Percentiles rank a stretch among this genome's conserved stretches.
Evolutionary conservation across 2,888 invertebrate genomes (phyloP).

Genomic region (Saturnia pavonia): DNA sequence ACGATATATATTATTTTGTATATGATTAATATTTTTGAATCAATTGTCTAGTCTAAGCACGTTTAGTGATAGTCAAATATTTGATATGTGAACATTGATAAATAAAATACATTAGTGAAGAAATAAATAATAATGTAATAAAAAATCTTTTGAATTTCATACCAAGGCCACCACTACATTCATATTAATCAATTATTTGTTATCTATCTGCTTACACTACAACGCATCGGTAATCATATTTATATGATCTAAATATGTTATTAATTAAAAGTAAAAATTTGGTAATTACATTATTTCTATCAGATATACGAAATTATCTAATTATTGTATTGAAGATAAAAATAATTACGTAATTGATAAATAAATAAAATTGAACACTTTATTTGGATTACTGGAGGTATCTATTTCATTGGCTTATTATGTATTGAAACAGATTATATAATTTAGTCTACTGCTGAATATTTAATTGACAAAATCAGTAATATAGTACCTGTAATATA

Average conservation of each 20-base stretch:
- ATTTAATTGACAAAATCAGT: neutral
- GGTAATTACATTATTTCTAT: neutral
- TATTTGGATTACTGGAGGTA: neutral
- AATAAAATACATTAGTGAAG: neutral
- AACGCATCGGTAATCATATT: slow-evolving; percentile 7
- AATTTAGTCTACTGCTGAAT: neutral
- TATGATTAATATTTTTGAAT: too few relatives aligned
- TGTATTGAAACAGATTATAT: neutral
- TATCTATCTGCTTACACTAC: slow-evolving; percentile 7
- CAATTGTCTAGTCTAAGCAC: too few relatives aligned
- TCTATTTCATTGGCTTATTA: neutral
- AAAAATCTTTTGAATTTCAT: neutral
- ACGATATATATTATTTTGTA: too few relatives aligned
- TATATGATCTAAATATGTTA: neutral
- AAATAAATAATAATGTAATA: neutral
- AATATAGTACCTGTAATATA: neutral
- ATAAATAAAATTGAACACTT: neutral
- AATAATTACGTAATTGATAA: slow-evolving; percentile 1
- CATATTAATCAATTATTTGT: slow-evolving; percentile 4
- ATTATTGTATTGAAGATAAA: slow-evolving; percentile 9
- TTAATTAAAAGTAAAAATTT: slow-evolving; percentile 3
- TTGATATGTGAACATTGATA: too few relatives aligned
- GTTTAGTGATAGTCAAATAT: too few relatives aligned
- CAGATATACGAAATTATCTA: neutral
- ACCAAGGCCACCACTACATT: neutral